Evolutionary conservation across 2,113 vertebrate genomes (phyloP).

Genomic region (Tachuris rubrigastra): DNA sequence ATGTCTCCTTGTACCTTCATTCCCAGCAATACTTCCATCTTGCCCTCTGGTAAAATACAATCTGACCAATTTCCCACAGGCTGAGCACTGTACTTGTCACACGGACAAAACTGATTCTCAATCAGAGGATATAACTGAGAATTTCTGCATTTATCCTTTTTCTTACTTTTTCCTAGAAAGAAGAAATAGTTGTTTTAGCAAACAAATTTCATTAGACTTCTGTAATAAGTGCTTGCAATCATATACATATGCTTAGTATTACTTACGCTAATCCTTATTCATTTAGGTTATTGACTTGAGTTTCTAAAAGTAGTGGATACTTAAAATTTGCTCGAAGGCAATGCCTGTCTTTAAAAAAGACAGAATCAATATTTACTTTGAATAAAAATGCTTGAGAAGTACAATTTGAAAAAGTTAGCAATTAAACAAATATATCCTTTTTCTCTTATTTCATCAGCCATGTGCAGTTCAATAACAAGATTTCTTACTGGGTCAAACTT

Average conservation of each 20-base stretch:
- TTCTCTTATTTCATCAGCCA: background rate
- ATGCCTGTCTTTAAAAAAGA: background rate
- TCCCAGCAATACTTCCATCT: conserved; percentile 76
- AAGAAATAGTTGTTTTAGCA: background rate
- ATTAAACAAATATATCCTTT: background rate
- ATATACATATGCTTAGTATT: background rate
- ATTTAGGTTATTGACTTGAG: background rate
- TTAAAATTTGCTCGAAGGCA: background rate
- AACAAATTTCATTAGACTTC: background rate
- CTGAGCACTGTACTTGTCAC: conserved; percentile 95
- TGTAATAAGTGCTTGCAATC: background rate
- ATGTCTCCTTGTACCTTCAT: conserved; percentile 85
- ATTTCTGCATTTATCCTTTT: conserved; percentile 95
- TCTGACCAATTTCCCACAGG: conserved; percentile 98
- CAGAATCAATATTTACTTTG: background rate
- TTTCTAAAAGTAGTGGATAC: background rate
- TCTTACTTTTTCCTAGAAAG: conserved; percentile 92
- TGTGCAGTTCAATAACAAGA: background rate
- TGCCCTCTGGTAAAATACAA: conserved; percentile 90
- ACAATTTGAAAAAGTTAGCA: background rate
- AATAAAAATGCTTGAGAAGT: background rate
- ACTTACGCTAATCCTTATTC: background rate
- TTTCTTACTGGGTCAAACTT: background rate
- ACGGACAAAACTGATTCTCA: conserved; percentile 96
- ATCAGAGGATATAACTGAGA: conserved; percentile 90